Evolutionary conservation across 2,113 vertebrate species (phyloP), one percentile per base, ranked within the genome.

Genomic region (Charina bottae): DNA sequence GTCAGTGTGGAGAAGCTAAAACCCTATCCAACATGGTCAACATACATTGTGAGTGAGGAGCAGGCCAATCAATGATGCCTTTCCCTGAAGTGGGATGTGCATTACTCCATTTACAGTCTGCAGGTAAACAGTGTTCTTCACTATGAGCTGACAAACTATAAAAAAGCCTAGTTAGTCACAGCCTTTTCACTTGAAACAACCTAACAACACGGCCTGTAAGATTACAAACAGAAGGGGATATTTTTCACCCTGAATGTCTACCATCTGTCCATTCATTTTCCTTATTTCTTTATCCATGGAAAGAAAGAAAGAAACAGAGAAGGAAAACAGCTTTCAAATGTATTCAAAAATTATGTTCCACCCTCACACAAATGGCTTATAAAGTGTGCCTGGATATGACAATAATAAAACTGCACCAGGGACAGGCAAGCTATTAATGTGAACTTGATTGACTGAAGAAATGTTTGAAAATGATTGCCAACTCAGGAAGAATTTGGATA

Each of bases 401-500:
- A 95, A 92, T 13, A 21, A 68, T 62, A 94, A 93, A 93, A 0
- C 13, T 90, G 24, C 88, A 91, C 94, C 92, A 92, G 55, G 9
- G 33, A 91, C 56, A 2, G 85, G 92, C 28, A 92, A 55, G 83
- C 55, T 87, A 89, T 89, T 93, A 93, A 93, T n/a, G 53, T 90
- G 54, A 93, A 95, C 1, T 90, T 95, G 83, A 95, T 85, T 4
- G 2, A 89, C 54, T 94, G 62, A 89, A 37, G 8, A 5, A 94
- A 87, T 21, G 8, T 88, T 90, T 92, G 78, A 93, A 95, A 91
- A 94, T 68, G 0, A 94, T 88, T 94, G 85, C 55, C 1, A 88
- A 33, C 9, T 91, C 87, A 94, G 37, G 85, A 93, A 78, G 93
- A 95, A 92, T 94, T 93, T 93, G 37, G 60, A 53, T 92, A 96